A percentile compares a stretch with the other conserved stretches of the same genome.
Evolutionary conservation across 1,140 invertebrate species (phyloP).

Genomic region (Drosophila murphyi): DNA sequence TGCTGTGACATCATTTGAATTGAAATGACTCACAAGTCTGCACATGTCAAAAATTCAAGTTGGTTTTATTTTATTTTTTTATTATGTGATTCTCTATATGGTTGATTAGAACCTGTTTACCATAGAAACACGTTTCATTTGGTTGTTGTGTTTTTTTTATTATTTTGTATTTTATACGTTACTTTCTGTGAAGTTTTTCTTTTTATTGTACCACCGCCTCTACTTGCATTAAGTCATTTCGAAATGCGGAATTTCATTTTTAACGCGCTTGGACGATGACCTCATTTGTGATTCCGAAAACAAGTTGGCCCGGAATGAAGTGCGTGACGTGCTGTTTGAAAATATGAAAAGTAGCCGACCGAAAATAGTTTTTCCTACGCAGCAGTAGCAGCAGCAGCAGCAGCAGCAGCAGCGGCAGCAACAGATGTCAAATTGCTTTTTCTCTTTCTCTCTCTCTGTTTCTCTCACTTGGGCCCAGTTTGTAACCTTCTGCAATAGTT

Average conservation of each 20-base stretch:
- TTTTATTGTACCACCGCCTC: slow-evolving; percentile 2
- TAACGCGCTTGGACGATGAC: slow-evolving; percentile 50
- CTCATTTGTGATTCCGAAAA: slow-evolving; percentile 38
- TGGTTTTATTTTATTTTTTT: slow-evolving; percentile 7
- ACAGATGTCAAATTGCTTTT: slow-evolving; percentile 34
- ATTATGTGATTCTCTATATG: slow-evolving; percentile 25
- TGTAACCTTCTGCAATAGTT: slow-evolving; percentile 11
- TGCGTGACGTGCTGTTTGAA: slow-evolving; percentile 43
- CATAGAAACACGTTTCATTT: slow-evolving; percentile 66
- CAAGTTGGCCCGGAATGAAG: slow-evolving; percentile 13
- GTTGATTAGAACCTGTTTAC: slow-evolving; percentile 62
- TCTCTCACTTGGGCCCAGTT: background rate
- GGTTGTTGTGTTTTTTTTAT: slow-evolving; percentile 9
- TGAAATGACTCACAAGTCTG: slow-evolving; percentile 34
- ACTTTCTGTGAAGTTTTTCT: background rate
- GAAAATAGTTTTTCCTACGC: slow-evolving; percentile 54
- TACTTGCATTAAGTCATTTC: slow-evolving; percentile 48
- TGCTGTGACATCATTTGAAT: slow-evolving; percentile 33
- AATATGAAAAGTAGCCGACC: slow-evolving; percentile 46
- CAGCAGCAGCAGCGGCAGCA: slow-evolving; percentile 16
- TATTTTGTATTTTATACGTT: slow-evolving; percentile 1
- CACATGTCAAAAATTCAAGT: slow-evolving; percentile 31
- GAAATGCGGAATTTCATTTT: slow-evolving; percentile 57
- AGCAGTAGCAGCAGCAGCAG: no score
- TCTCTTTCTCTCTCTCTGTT: background rate